Evolutionary conservation across 2,888 invertebrate genomes (phyloP), one percentile per base, ranked within the genome.

Genomic region (Drosophila cognata): DNA sequence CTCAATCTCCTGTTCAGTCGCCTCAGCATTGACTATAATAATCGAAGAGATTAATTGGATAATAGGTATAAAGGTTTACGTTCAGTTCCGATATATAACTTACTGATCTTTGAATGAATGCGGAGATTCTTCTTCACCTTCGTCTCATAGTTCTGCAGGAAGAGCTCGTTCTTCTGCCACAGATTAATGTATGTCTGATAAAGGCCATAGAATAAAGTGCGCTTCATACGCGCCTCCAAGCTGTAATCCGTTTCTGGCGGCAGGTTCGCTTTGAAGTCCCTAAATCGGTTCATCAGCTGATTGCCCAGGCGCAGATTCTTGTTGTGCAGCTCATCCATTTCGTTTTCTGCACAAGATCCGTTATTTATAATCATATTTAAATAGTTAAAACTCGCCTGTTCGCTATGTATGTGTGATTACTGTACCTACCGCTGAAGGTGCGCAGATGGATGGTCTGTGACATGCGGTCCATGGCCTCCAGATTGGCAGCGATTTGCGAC

Each of bases 1-100:
- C 72, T 93, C 93, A 43, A 93, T 92, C 81, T 93, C 93, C 71
- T 93, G 93, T 69, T 93, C 93, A 35, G 91, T 93, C 60, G 93
- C 90, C 66, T 92, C 92, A 70, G 90, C 89, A 71, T 93, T 92
- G 64, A 93, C 93, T 93, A 60, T 29, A 57, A 28, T 8, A 33
- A 13, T 31, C 1, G 1, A 5, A 25, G 8, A 29, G 36, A 29
- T 41, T 10, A 31, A 10, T 13, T n/a, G 1, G 28, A 10, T n/a
- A 16, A 41, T 41, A n/a, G n/a, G 10, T 41, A 46, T 46, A 25
- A 8, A 25, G 21, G 4, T 46, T 46, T 8, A 16, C 2, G 10
- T 28, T 28, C 1, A 28, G 16, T 18, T 50, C 4, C 0, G 5
- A 28, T 28, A 28, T 28, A 28, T 18, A n/a, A 79, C 92, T 90